phyloP scores from a whole-genome alignment of 2,797 vertebrate species.

The Iguana delicatissima region DNA sequence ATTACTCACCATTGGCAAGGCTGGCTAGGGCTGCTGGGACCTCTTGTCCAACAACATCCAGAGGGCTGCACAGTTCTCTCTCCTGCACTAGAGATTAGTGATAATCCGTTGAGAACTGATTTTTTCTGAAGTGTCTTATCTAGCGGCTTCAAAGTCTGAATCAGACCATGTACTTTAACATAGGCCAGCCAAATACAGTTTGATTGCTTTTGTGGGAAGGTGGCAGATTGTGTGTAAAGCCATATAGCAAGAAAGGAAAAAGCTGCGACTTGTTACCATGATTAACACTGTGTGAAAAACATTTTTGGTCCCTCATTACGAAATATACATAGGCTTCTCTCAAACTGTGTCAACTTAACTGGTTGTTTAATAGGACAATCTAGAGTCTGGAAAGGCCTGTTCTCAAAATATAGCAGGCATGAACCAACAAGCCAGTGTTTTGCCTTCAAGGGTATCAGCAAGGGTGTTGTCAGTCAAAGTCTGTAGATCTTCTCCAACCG shows the following conservation, averaged over 20 bases:
- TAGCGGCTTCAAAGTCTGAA: background rate
- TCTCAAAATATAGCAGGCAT: conserved; percentile 29
- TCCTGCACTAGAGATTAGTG: background rate
- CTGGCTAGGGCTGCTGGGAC: too few relatives aligned
- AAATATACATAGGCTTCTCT: conserved; percentile 28
- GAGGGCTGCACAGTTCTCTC: too few relatives aligned
- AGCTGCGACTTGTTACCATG: background rate
- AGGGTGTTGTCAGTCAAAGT: background rate
- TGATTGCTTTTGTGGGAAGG: background rate
- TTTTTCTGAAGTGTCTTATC: background rate
- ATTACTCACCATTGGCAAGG: too few relatives aligned
- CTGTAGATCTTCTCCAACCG: background rate
- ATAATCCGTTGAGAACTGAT: background rate
- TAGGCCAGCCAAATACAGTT: background rate
- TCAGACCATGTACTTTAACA: background rate
- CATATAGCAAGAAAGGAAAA: background rate
- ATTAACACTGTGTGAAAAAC: background rate
- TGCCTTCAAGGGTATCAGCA: background rate
- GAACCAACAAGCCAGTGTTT: conserved; percentile 15
- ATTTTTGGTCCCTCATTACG: background rate
- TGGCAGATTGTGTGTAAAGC: background rate
- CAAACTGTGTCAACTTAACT: background rate
- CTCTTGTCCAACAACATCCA: too few relatives aligned
- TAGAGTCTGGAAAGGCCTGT: conserved; percentile 56
- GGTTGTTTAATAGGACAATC: accelerated